Evolutionary conservation across 1,140 invertebrate genomes (phyloP).

Genomic region (Pissodes strobi): DNA sequence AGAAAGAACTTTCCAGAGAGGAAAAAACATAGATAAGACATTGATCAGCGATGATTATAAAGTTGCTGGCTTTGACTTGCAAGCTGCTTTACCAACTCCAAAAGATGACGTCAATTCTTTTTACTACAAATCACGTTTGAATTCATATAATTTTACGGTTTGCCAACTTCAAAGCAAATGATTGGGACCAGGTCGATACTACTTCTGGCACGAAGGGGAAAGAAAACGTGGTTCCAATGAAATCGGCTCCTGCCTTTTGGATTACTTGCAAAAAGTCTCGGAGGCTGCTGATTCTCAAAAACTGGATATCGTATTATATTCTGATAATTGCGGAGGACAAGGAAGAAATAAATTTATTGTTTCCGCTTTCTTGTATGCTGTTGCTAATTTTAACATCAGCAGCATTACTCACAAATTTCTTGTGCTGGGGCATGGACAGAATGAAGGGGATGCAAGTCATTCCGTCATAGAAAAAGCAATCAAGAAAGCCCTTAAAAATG

Average conservation of each 20-base stretch:
- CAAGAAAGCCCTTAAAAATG: constrained; percentile 8
- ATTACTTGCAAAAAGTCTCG: constrained; percentile 42
- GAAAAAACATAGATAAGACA: too few relatives aligned
- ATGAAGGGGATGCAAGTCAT: constrained; percentile 47
- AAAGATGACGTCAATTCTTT: constrained; percentile 49
- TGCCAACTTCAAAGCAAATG: constrained; percentile 45
- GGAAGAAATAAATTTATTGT: constrained; percentile 49
- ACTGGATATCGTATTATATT: constrained; percentile 46
- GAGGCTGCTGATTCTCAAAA: constrained; percentile 26
- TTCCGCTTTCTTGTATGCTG: constrained; percentile 48
- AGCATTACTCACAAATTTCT: constrained; percentile 49
- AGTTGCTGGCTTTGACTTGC: too few relatives aligned
- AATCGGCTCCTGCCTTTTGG: constrained; percentile 54
- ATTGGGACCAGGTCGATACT: constrained; percentile 42
- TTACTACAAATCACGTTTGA: constrained; percentile 56
- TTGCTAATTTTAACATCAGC: constrained; percentile 42
- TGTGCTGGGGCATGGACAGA: constrained; percentile 47
- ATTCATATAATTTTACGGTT: constrained; percentile 56
- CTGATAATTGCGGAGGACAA: constrained; percentile 52
- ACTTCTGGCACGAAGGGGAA: constrained; percentile 45
- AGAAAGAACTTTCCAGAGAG: too few relatives aligned
- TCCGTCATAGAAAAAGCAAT: constrained; percentile 40
- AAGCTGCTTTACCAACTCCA: too few relatives aligned
- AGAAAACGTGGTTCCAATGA: constrained; percentile 50
- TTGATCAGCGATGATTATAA: too few relatives aligned